Percentiles rank a stretch among this genome's conserved stretches.
phyloP scores from a whole-genome alignment of 2,888 invertebrate species.

The Cerceris rybyensis region DNA sequence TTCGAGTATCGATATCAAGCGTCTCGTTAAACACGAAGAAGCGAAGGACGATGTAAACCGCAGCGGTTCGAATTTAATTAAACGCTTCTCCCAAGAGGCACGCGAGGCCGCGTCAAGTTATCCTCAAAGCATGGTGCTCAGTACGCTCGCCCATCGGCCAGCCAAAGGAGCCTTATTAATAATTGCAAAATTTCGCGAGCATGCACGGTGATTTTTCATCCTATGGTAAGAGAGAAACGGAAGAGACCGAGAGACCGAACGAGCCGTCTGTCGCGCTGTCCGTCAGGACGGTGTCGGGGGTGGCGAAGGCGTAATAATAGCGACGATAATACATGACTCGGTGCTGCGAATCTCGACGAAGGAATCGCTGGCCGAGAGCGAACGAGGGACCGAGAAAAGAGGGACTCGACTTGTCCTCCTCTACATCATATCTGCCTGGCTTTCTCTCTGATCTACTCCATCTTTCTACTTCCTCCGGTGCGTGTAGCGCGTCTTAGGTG shows the following conservation, averaged over 20 bases:
- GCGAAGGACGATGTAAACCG: no score
- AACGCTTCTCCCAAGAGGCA: no score
- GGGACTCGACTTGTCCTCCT: conserved; percentile 25
- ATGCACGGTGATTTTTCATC: conserved; percentile 52
- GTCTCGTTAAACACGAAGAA: no score
- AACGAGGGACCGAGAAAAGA: no score
- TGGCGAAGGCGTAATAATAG: conserved; percentile 75
- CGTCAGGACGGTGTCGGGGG: conserved; percentile 67
- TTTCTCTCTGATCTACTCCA: conserved; percentile 48
- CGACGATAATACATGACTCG: conserved; percentile 69
- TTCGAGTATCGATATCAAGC: no score
- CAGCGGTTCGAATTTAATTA: no score
- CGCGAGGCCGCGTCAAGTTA: no score
- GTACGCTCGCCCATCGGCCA: neutral
- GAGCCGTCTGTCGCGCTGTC: conserved; percentile 62
- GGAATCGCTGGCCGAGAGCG: conserved; percentile 17
- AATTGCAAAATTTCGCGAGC: conserved; percentile 58
- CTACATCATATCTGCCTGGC: conserved; percentile 47
- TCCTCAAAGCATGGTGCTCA: conserved; percentile 6
- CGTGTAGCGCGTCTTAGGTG: conserved; percentile 55
- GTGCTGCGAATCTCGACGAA: conserved; percentile 33
- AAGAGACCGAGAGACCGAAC: conserved; percentile 28
- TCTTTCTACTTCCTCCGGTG: conserved; percentile 33
- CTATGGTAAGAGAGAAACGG: conserved; percentile 8
- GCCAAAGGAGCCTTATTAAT: conserved; percentile 57